Evolutionary conservation across 2,888 invertebrate species (phyloP).

Genomic region (Troides oblongomaculatus): DNA sequence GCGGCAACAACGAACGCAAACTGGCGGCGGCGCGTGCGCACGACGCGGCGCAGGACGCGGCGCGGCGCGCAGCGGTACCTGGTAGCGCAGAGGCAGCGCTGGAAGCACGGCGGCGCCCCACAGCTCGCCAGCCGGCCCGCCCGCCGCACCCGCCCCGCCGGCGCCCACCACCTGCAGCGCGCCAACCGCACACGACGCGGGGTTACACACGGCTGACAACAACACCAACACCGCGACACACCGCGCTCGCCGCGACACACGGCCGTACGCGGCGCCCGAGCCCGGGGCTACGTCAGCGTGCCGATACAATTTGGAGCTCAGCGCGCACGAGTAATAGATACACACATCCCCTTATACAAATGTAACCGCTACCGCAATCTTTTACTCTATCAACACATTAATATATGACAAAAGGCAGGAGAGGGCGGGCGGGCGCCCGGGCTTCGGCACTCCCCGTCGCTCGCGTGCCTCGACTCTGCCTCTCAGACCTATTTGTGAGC

Average conservation of each 20-base stretch:
- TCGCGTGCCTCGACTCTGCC: no score
- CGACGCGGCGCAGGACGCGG: not conserved
- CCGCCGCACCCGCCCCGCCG: conserved; percentile 34
- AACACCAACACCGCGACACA: not conserved
- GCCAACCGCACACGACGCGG: conserved; percentile 7
- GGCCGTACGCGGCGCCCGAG: not conserved
- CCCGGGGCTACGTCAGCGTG: no score
- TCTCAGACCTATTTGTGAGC: no score
- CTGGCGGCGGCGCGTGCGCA: not conserved
- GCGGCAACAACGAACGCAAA: not conserved
- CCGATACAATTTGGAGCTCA: not conserved
- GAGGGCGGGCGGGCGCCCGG: no score
- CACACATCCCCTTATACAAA: no score
- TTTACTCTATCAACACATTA: no score
- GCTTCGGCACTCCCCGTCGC: no score
- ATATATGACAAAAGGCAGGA: no score
- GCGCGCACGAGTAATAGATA: conserved; percentile 38
- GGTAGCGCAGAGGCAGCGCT: conserved; percentile 62
- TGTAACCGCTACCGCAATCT: no score
- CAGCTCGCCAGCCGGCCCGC: conserved; percentile 49
- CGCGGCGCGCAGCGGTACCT: conserved; percentile 47
- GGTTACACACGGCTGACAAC: conserved; percentile 21
- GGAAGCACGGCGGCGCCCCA: conserved; percentile 65
- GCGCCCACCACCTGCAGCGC: conserved; percentile 44
- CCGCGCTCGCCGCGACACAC: not conserved